phyloP scores from a whole-genome alignment of 2,888 invertebrate species.

The Geophilus truncorum region DNA sequence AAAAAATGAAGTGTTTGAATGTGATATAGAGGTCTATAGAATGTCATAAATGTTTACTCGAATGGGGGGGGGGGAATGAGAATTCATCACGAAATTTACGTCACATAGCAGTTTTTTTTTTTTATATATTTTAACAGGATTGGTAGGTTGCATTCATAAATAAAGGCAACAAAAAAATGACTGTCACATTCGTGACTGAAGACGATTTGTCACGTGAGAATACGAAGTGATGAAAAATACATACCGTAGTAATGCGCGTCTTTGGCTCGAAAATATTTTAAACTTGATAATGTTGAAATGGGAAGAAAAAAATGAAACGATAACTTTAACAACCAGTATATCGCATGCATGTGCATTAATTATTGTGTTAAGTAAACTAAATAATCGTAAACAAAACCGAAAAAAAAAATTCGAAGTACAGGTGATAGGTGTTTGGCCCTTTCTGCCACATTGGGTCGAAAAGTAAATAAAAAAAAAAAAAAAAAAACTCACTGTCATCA shows the following conservation, averaged over 20 bases:
- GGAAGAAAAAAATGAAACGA: no score
- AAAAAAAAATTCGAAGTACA: no score
- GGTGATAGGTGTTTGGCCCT: no score
- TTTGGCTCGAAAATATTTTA: no score
- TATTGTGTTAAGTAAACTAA: neutral
- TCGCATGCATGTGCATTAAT: no score
- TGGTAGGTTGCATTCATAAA: neutral
- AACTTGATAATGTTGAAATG: no score
- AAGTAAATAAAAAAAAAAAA: neutral
- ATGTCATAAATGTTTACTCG: neutral
- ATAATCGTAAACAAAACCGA: no score
- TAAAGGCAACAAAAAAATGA: neutral
- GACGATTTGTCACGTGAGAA: neutral
- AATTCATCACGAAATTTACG: neutral
- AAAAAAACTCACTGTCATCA: neutral
- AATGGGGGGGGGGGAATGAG: neutral
- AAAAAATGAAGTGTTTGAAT: neutral
- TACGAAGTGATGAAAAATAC: no score
- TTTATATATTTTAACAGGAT: no score
- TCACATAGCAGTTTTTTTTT: neutral
- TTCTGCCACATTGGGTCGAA: no score
- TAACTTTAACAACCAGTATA: no score
- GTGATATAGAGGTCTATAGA: neutral
- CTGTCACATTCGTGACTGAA: neutral
- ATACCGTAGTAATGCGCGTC: no score